Evolutionary conservation across 2,888 invertebrate genomes (phyloP).

Genomic region (Phorcus lineatus): DNA sequence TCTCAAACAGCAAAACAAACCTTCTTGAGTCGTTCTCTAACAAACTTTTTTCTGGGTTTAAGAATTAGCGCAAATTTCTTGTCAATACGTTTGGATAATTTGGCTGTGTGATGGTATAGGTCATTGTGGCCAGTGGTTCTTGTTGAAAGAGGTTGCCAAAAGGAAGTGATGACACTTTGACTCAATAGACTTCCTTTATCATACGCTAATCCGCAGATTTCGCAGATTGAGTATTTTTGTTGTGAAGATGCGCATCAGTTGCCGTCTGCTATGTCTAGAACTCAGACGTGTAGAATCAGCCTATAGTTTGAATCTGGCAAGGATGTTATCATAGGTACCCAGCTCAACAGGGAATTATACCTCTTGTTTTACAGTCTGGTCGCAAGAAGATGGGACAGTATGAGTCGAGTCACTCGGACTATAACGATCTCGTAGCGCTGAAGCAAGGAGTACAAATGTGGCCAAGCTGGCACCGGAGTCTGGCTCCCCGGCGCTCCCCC

Average conservation of each 20-base stretch:
- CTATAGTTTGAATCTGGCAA: too few relatives aligned
- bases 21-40: not conserved
- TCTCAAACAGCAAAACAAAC: slow-evolving; percentile 8
- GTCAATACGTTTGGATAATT: slow-evolving; percentile 13
- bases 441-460: slow-evolving; percentile 25
- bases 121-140: not conserved
- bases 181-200: not conserved
- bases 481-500: slow-evolving; percentile 25
- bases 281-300: not conserved
- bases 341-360: not conserved
- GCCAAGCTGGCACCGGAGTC: slow-evolving; percentile 37
- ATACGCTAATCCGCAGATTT: slow-evolving; percentile 2
- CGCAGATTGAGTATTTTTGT: not conserved
- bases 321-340: too few relatives aligned
- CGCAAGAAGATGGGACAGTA: slow-evolving; percentile 39
- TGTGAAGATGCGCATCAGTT: not conserved
- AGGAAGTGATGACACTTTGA: slow-evolving; percentile 17
- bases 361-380: slow-evolving; percentile 21
- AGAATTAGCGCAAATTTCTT: slow-evolving; percentile 19
- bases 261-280: not conserved
- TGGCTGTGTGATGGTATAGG: not conserved
- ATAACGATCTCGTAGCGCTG: slow-evolving; percentile 15
- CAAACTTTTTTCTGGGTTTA: slow-evolving; percentile 11
- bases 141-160: not conserved
- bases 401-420: slow-evolving; percentile 27